These are phyloP conservation scores for Oxyteleia sp. DNA, from an alignment of 2,888 invertebrate species.

Conservation along the genomic window DNA sequence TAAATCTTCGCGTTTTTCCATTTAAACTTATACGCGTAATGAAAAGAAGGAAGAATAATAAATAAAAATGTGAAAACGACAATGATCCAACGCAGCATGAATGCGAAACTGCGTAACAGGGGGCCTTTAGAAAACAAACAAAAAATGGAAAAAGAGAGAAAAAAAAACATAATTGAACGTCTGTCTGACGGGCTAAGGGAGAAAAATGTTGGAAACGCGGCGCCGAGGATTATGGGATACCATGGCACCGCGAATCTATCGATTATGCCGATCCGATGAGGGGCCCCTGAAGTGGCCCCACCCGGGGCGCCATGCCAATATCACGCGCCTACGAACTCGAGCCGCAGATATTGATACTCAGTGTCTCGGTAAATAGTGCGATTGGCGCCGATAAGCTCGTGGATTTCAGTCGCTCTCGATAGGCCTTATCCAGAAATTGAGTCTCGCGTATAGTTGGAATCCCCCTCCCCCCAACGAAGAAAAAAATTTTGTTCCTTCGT, in stretches of 20 bases:
- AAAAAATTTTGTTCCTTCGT: neutral
- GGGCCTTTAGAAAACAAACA: neutral
- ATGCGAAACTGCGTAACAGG: neutral
- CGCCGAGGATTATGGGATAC: conserved; percentile 65
- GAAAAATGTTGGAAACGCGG: conserved; percentile 16
- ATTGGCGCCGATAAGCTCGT: conserved; percentile 72
- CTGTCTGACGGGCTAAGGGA: conserved; percentile 21
- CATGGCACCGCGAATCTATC: conserved; percentile 60
- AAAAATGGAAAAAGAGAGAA: conserved; percentile 19
- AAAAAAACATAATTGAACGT: conserved; percentile 60
- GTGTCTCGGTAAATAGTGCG: conserved; percentile 75
- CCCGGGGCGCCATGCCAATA: conserved; percentile 75
- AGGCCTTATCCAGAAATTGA: conserved; percentile 61
- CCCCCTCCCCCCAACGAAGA: neutral
- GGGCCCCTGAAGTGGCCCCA: conserved; percentile 69
- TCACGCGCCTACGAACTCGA: conserved; percentile 75
- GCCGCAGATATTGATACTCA: conserved; percentile 75
- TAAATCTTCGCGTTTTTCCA: too few species aligned
- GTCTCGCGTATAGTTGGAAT: neutral
- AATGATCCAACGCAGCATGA: neutral
- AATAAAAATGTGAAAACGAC: too few species aligned
- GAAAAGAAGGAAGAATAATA: too few species aligned
- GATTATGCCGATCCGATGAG: conserved; percentile 61
- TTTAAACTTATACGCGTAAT: too few species aligned
- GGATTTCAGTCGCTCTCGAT: conserved; percentile 66